A percentile compares a stretch with the other conserved stretches of the same genome.
These are phyloP conservation scores for Glareola pratincola DNA, from an alignment of 2,113 vertebrate genomes.

Conservation along the genomic window DNA sequence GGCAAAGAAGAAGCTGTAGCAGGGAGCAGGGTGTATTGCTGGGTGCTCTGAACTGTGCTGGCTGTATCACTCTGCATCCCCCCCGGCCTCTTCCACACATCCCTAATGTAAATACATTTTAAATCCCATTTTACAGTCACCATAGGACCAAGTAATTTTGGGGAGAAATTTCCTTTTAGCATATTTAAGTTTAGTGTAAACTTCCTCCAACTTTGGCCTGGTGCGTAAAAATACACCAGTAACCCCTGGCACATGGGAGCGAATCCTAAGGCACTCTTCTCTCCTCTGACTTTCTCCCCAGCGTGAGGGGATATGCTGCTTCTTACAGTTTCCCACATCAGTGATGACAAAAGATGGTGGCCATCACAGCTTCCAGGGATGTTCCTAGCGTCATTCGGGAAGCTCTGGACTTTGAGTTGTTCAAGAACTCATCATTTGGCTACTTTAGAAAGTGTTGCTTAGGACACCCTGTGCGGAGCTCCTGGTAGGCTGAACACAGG, in stretches of 20 bases:
- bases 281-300: not conserved
- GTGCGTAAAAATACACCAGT: conserved; percentile 23
- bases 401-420: not conserved
- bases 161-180: conserved; percentile 16
- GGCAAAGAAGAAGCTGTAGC: not conserved
- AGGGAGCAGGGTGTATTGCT: not conserved
- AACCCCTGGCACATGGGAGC: not conserved
- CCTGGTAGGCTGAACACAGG: not conserved
- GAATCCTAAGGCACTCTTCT: not conserved
- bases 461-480: not conserved
- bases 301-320: not conserved
- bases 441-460: not conserved
- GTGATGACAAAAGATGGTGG: not conserved
- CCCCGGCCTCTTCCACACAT: not conserved
- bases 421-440: not conserved
- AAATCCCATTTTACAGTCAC: conserved; percentile 27
- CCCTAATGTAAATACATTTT: not conserved
- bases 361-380: not conserved
- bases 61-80: not conserved
- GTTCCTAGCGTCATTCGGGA: not conserved
- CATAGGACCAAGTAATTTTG: not conserved
- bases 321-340: not conserved
- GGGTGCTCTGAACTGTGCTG: conserved; percentile 36
- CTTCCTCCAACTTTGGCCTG: conserved; percentile 4
- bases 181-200: not conserved